Evolutionary conservation across 2,113 vertebrate genomes (phyloP), one percentile per base, ranked within the genome.

Genomic region (Tachycineta bicolor): DNA sequence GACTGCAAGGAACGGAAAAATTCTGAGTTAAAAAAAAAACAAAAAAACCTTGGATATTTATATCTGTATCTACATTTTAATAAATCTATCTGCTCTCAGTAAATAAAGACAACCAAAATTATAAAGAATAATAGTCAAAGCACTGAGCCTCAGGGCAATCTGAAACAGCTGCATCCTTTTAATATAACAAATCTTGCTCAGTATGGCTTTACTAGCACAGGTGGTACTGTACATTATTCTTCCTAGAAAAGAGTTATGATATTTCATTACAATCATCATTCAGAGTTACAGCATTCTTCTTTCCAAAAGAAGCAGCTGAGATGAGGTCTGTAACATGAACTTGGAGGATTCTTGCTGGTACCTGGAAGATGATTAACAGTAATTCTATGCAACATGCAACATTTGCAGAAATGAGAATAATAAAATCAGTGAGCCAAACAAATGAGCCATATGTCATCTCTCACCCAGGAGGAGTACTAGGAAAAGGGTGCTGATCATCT

Each of bases 381-480:
- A 85, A 95, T 78, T 77, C 29, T 12, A 81, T 83, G 77, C 62
- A 91, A 77, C 33, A 46, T 70, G 73, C 53, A 85, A 81, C 80
- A 93, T 87, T 91, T 86, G 71, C 71, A 91, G 88, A 96, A 89
- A 29, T 73, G 80, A 94, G 84, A 90, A 83, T 69, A 93, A 83
- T 95, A 94, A 95, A 94, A 83, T 86, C 84, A 88, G 67, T 29
- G 22, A 94, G 73, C 37, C 65, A 92, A 91, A 94, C 41, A 92
- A 96, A 96, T 69, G 76, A 77, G 71, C 71, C 91, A 77, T 91
- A 94, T 96, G 89, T 49, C 90, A 91, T 77, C 71, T 80, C 68
- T 90, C 93, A 91, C 5, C 19, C 26, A 68, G 1, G 1, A 68
- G 22, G 4, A 87, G 8, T 50, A 75, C 23, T 46, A 78, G 18